Evolutionary conservation across 2,888 invertebrate genomes (phyloP).

Genomic region (Caenorhabditis virilis): DNA sequence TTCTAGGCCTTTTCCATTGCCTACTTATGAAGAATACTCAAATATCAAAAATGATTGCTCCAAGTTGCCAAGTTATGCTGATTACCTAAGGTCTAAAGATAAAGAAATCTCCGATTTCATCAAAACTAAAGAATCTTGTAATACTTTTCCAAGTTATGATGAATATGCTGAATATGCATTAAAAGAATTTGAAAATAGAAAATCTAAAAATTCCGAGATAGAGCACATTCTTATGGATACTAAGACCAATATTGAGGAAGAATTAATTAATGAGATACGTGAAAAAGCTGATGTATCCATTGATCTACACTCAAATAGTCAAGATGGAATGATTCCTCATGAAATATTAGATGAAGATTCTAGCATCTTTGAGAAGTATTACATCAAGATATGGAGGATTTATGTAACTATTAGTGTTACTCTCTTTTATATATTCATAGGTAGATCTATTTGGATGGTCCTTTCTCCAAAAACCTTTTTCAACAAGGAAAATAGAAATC

Average conservation of each 20-base stretch:
- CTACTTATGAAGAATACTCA: constrained; percentile 7
- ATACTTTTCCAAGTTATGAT: constrained; percentile 12
- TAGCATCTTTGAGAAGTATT: constrained; percentile 30
- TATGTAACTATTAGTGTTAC: constrained; percentile 46
- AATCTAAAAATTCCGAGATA: constrained; percentile 19
- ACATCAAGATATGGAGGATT: constrained; percentile 38
- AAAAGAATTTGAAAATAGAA: constrained; percentile 9
- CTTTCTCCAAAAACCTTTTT: constrained; percentile 20
- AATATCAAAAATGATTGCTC: constrained; percentile 4
- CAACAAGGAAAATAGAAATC: too few species aligned
- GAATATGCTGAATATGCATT: constrained; percentile 12
- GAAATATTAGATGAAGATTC: constrained; percentile 41
- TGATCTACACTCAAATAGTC: constrained; percentile 34
- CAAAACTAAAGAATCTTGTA: constrained; percentile 9
- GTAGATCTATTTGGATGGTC: constrained; percentile 34
- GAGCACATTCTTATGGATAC: constrained; percentile 31
- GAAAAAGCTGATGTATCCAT: constrained; percentile 41
- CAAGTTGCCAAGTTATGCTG: constrained; percentile 10
- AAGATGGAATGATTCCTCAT: constrained; percentile 45
- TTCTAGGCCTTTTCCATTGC: constrained; percentile 6
- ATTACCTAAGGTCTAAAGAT: constrained; percentile 15
- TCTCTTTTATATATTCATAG: constrained; percentile 37
- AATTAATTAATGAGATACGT: constrained; percentile 35
- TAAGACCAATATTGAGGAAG: constrained; percentile 36
- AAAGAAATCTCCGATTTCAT: constrained; percentile 6